Base-by-base conservation (phyloP, 53 echinoderm and acorn worm genomes). In the Paelopatides confundens region DNA sequence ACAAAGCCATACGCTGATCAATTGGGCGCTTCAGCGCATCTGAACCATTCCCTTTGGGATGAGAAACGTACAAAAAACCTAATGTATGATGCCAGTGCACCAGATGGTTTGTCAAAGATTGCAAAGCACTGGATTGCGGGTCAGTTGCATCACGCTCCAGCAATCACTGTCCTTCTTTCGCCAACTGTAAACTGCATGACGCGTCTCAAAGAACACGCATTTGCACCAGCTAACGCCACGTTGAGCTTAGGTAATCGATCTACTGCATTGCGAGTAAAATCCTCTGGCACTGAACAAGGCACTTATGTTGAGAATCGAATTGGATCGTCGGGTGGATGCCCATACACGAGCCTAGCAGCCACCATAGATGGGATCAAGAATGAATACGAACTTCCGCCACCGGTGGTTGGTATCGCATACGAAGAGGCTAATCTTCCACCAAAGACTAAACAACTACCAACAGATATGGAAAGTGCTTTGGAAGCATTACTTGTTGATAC, bases 71-170 rank as follows among this genome's bases (percentile, higher is more conserved):
- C 63, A 31, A 67, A 8, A 12, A 62, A 82, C n/a, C 31, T 92
- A 4, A 63, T 90, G 64, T 87, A 69, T 62, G 94, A 94, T 48
- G 65, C 87, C 76, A 63, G 58, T 28, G 64, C 63, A 23, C 63
- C 86, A 0, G 29, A 84, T 37, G 91, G 88, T 26, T 51, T 96
- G 5, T 90, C 96, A 4, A 82, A 94, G 69, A 65, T 92, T 3
- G 88, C 62, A 17, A 70, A 90, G 63, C 76, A 94, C 35, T 96
- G 96, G 96, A 85, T 94, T 28, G 96, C 96, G 12, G 96, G 96
- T 40, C 69, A 92, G 32, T 77, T 96, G 7, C 76, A 77, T 15
- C 96, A 96, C 64, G 85, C 86, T 1, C 90, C 90, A 24, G 96
- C 94, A 6, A 86, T 96, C 4, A 81, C 81, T 17, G 82, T 88